A percentile compares a stretch with the other conserved stretches of the same genome.
Evolutionary conservation across 2,113 vertebrate species (phyloP).

Genomic region (Castor canadensis): DNA sequence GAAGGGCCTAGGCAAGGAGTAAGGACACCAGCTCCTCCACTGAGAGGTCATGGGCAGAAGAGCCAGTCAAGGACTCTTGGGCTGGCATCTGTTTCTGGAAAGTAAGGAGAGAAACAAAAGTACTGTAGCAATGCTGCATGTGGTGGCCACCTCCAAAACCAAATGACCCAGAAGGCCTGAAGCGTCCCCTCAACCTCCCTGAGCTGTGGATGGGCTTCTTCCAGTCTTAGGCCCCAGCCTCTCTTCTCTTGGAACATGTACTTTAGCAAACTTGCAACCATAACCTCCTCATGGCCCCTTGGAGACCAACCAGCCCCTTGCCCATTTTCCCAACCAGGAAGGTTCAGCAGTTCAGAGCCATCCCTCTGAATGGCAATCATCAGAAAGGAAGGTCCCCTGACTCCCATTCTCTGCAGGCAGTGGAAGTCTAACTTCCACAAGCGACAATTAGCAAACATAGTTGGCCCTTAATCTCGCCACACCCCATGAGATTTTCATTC

Average conservation of each 20-base stretch:
- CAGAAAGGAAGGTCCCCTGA: neutral
- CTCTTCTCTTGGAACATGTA: neutral
- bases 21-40: too few species aligned
- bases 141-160: neutral
- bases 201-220: neutral
- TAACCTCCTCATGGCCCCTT: neutral
- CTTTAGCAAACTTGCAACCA: neutral
- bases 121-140: fast-evolving
- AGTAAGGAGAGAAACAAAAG: neutral
- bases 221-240: neutral
- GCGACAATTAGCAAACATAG: neutral
- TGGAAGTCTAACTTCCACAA: neutral
- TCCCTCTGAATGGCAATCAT: neutral
- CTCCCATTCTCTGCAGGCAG: neutral
- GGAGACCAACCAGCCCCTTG: neutral
- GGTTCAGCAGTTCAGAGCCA: neutral
- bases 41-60: neutral
- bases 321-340: neutral
- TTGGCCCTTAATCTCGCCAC: neutral
- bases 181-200: fast-evolving
- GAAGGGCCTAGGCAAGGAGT: neutral
- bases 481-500: neutral
- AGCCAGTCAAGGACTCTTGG: neutral
- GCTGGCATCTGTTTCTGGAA: neutral
- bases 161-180: neutral